Evolutionary conservation across 1,140 invertebrate species (phyloP), one percentile per base, ranked within the genome.

Genomic region (fruit fly (Drosophila melanogaster)): DNA sequence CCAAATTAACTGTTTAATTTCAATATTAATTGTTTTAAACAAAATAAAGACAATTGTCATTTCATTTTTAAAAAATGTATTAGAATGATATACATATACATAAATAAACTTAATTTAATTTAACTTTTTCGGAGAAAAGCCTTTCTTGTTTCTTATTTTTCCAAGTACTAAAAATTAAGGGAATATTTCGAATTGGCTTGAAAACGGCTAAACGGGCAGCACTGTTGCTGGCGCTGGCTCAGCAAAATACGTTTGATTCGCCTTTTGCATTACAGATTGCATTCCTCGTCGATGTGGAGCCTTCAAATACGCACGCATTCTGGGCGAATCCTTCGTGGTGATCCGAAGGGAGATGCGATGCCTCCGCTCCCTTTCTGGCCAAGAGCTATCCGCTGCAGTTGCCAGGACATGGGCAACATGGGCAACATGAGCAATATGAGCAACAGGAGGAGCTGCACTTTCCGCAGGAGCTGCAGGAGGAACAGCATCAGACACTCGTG

Each of bases 211-310:
- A 37, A 37, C 1, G 0, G 26, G 0, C 30, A n/a, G 7, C 61
- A 37, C 41, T 64, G 14, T 2, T 15, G 17, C 17, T 17, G 19
- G 3, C 22, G 37, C 46, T 64, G 37, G 81, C 61, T 84, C 77
- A 65, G 77, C 67, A 81, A 85, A 85, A 59, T 86, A 64, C 59
- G 57, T 60, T 67, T 58, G 61, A 81, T 75, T 89, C 71, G 79
- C 72, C 84, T 79, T 87, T 87, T 87, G 84, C 84, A 89, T 87
- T 87, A 74, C 84, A 80, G 79, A 89, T 89, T 87, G 84, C 83
- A 87, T 87, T 87, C 56, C 64, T 46, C 38, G 33, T 53, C 53
- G 51, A 75, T 75, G 51, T 35, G 37, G 26, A 75, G 50, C 47
- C 71, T 74, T 75, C 59, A 50, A 56, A 43, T 47, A 57, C 59